Evolutionary conservation across 2,888 invertebrate species (phyloP).

Genomic region (Pterostichus niger): DNA sequence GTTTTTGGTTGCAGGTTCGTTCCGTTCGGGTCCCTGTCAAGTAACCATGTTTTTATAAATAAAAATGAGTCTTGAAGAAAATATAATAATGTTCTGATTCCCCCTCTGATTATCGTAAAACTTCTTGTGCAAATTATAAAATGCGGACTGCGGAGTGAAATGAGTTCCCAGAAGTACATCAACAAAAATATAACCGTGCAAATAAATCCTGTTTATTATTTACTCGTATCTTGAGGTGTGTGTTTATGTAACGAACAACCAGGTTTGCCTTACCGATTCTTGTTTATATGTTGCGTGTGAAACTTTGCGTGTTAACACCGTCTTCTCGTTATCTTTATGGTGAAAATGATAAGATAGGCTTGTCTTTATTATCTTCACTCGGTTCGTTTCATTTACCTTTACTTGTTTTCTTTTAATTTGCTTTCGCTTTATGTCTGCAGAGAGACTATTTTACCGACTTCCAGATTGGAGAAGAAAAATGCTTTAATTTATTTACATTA

Average conservation of each 20-base stretch:
- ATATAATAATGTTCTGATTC: not conserved
- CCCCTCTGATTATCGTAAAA: not conserved
- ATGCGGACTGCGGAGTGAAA: not conserved
- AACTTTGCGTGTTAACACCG: constrained; percentile 38
- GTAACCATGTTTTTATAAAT: not conserved
- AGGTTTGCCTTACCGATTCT: constrained; percentile 28
- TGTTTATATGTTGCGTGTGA: constrained; percentile 41
- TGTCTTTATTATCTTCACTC: not conserved
- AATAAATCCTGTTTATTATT: constrained; percentile 40
- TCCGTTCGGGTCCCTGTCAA: no score
- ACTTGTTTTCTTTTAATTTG: constrained; percentile 1
- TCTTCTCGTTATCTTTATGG: constrained; percentile 42
- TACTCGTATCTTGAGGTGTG: constrained; percentile 43
- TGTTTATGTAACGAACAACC: not conserved
- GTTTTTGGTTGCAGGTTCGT: no score
- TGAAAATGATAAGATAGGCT: constrained; percentile 47
- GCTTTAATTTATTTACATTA: no score
- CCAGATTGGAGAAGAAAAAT: no score
- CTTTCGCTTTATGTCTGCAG: not conserved
- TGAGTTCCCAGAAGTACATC: constrained; percentile 8
- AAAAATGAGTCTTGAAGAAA: not conserved
- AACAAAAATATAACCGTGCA: not conserved
- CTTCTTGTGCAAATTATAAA: not conserved
- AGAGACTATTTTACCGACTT: no score
- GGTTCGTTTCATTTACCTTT: constrained; percentile 27